These are phyloP conservation scores for Antitype chi DNA, from an alignment of 2,888 invertebrate species.

Conservation along the genomic window DNA sequence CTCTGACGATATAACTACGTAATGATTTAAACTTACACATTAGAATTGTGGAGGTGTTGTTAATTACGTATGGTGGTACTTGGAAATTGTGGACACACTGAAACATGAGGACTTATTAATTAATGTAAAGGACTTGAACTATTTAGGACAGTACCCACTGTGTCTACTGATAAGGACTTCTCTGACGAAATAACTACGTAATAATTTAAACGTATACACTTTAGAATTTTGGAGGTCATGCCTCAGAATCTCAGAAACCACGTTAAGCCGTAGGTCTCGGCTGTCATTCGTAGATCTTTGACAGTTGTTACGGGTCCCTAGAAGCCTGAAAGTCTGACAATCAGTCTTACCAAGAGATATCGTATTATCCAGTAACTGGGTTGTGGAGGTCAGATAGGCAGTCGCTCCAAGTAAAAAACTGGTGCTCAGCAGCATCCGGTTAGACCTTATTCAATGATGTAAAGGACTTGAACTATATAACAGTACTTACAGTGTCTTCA, in stretches of 20 bases:
- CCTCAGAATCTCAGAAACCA: too few species aligned
- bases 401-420: too few species aligned
- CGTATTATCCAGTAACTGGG: too few species aligned
- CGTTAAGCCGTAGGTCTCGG: too few species aligned
- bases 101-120: not conserved
- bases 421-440: not conserved
- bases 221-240: slow-evolving; percentile 38
- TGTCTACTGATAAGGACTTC: not conserved
- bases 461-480: not conserved
- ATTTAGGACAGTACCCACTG: not conserved
- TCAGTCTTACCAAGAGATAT: too few species aligned
- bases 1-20: slow-evolving; percentile 29
- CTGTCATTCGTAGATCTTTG: too few species aligned
- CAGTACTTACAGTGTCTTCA: too few species aligned
- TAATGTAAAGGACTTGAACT: not conserved
- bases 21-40: slow-evolving; percentile 65
- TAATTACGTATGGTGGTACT: slow-evolving; percentile 6
- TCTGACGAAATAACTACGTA: slow-evolving; percentile 35
- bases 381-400: too few species aligned
- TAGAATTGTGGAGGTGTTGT: slow-evolving; percentile 41
- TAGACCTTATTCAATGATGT: not conserved
- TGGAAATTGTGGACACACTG: not conserved
- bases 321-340: too few species aligned
- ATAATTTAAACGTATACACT: slow-evolving; percentile 63
- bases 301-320: too few species aligned